Conservation (phyloP, 37 sponge, comb jelly and placozoan species). For the Eunapius fragilis region DNA sequence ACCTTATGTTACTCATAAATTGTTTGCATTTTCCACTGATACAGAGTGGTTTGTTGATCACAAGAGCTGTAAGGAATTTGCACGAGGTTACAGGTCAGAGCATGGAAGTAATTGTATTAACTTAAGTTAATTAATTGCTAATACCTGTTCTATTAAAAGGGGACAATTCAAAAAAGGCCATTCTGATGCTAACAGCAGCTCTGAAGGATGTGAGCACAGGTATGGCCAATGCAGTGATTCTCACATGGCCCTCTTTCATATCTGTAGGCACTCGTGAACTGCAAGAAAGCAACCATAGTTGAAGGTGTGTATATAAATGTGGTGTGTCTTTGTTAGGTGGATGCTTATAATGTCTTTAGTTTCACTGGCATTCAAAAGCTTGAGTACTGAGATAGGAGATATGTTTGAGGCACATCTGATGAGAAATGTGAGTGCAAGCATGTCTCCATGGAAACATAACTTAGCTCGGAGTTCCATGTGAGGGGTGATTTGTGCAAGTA, state of each 20-base stretch:
- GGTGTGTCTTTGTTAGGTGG: not conserved
- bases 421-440: no score
- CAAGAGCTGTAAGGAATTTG: constrained; percentile 12
- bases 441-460: no score
- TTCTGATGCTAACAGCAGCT: constrained; percentile 15
- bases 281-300: no score
- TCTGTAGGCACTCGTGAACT: not conserved
- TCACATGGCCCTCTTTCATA: not conserved
- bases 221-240: not conserved
- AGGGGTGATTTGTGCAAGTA: no score
- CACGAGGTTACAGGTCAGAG: constrained; percentile 24
- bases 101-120: not conserved
- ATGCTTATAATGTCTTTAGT: not conserved
- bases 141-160: no score
- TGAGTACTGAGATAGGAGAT: no score
- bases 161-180: constrained; percentile 38
- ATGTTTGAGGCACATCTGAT: no score
- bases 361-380: no score
- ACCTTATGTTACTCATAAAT: no score
- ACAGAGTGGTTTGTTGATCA: constrained; percentile 18
- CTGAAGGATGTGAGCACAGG: constrained; percentile 18
- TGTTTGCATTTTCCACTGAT: not conserved
- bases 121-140: no score
- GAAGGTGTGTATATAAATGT: not conserved
- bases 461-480: no score